Conservation (phyloP, 2,113 vertebrate genomes). For the Gila orcuttii region DNA sequence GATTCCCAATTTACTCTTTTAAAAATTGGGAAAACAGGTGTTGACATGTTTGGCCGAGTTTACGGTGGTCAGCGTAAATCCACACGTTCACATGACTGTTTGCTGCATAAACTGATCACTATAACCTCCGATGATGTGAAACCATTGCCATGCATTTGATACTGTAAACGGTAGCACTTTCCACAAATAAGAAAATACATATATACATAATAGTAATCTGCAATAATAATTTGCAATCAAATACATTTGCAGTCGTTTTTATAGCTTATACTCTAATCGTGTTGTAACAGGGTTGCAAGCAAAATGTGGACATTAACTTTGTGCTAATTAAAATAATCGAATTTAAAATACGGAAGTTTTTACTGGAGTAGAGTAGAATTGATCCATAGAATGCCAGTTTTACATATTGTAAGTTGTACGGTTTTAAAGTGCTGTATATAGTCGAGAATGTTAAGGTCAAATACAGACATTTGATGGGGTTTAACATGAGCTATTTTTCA, state of each 20-base stretch:
- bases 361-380: not conserved
- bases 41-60: not conserved
- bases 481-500: not conserved
- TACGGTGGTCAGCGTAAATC: not conserved
- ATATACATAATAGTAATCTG: too few relatives aligned
- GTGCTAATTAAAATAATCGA: not conserved
- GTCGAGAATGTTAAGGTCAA: not conserved
- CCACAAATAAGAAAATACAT: not conserved
- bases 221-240: too few relatives aligned
- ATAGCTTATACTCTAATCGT: too few relatives aligned
- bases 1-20: not conserved
- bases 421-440: not conserved
- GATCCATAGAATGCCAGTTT: not conserved
- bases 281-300: too few relatives aligned
- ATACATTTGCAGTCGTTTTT: too few relatives aligned
- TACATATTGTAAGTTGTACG: not conserved
- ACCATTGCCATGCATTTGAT: not conserved
- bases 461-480: not conserved
- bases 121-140: not conserved
- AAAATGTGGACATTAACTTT: not conserved
- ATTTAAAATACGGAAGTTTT: not conserved
- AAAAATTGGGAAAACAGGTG: not conserved
- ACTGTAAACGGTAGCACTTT: not conserved
- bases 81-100: not conserved
- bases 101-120: not conserved